Base-by-base conservation (phyloP, 2,888 invertebrate genomes). In the Yponomeuta cagnagella region DNA sequence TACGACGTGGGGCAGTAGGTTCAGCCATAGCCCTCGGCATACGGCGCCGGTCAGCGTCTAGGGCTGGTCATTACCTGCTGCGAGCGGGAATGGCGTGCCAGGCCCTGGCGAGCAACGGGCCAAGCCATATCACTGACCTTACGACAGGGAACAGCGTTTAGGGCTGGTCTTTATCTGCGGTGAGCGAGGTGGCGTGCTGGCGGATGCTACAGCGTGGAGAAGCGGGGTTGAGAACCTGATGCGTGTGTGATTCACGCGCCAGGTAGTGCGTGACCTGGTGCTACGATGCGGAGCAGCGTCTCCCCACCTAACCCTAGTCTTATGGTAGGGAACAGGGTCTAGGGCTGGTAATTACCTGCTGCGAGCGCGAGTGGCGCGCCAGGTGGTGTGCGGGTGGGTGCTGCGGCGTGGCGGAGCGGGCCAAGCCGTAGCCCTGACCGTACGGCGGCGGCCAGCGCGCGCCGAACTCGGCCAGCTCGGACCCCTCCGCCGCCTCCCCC, bases 401-500 rank as follows among this genome's bases (percentile, higher is more conserved):
- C 87, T 91, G 91, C 79, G 91, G 91, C 76, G 92, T 91, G 79
- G 90, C 90, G 81, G 90, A 89, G 84, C 89, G 90, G 83, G 91
- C 85, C 85, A 90, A 90, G 88, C 90, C 90, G 87, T 93, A 92
- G 80, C 93, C 93, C 85, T 93, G 90, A 80, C 90, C 86, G 86
- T 93, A 89, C 84, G 88, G 90, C 84, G 88, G 93, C 89, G 89
- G 94, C 90, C 90, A 91, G 79, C 91, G 90, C 85, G 90, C 86
- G 77, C 92, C 89, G 78, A 92, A 87, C 88, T 91, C 92, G 82
- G 91, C 89, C 85, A 92, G 88, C 88, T 92, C 92, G 77, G 92
- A 91, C 80, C 87, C 93, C 93, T 88, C 93, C 84, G 88, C 91
- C 86, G 82, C 91, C 88, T 89, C 91, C 90, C 93, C 90, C 89